These are phyloP conservation scores for Meriones psammophilus DNA, from an alignment of 2,797 vertebrate species.

Conservation along the genomic window DNA sequence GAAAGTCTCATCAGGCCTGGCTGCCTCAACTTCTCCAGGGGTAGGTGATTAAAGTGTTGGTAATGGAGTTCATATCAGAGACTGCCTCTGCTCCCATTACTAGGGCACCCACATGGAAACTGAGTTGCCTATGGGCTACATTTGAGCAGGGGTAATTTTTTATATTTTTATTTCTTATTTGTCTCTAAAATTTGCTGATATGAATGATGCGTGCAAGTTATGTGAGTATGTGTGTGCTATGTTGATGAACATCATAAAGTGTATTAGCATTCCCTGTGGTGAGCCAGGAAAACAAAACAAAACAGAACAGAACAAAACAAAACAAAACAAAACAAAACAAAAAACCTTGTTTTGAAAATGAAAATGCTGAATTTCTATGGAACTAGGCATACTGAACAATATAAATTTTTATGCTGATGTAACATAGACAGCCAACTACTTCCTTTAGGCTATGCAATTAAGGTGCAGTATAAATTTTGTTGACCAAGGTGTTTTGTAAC, in stretches of 20 bases:
- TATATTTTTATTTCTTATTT: neutral
- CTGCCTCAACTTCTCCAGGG: too few relatives aligned
- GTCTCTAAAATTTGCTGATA: neutral
- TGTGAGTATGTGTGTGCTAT: neutral
- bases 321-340: too few relatives aligned
- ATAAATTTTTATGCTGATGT: conserved; percentile 9
- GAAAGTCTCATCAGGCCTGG: too few relatives aligned
- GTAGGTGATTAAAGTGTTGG: too few relatives aligned
- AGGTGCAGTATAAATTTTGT: conserved; percentile 40
- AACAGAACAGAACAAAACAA: too few relatives aligned
- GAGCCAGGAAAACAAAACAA: neutral
- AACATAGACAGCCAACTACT: conserved; percentile 40
- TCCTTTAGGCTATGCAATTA: conserved; percentile 59
- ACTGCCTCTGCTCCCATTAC: too few relatives aligned
- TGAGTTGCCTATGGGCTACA: too few relatives aligned
- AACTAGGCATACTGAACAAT: neutral
- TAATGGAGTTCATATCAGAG: too few relatives aligned
- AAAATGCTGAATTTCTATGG: conserved; percentile 22
- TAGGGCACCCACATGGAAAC: too few relatives aligned
- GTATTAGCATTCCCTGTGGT: neutral
- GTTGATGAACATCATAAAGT: neutral
- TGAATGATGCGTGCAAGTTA: neutral
- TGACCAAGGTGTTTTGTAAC: conserved; percentile 46
- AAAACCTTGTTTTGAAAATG: neutral
- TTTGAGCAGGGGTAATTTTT: neutral